Evolutionary conservation across 2,888 invertebrate genomes (phyloP), one percentile per base, ranked within the genome.

Genomic region (Eutolmus rufibarbis): DNA sequence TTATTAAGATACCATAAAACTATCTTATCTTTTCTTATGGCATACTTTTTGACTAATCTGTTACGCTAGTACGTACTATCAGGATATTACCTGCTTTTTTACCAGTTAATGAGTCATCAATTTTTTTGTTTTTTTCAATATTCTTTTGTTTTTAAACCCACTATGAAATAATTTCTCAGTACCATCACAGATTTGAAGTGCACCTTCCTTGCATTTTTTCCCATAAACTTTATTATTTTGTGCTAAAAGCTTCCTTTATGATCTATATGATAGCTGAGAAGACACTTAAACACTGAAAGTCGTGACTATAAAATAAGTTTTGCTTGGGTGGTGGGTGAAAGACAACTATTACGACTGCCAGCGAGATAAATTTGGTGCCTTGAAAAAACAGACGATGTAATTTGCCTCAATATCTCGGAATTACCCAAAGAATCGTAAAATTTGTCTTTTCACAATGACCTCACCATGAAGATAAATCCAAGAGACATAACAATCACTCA

Each of bases 401-500:
- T 79, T 79, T 23, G 16, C 28, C 19, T 79, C 51, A n/a, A 79
- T 46, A 28, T n/a, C 51, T 46, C 9, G 16, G 51, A 79, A 79
- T 79, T 51, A 79, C 31, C 66, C 51, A 46, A 51, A 51, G 31
- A 51, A 79, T 51, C 79, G 51, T 79, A 51, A 79, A 79, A 51
- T 79, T 79, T 31, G 79, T 79, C 79, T 79, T 28, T 23, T 79
- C 46, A 79, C 31, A 79, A 79, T 51, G 51, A 79, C 79, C 51
- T 79, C 51, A 23, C 51, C 79, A 78, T 28, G 14, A 28, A 46
- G 28, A 79, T 79, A 79, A 79, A 79, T 79, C 51, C 79, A 46
- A 31, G 51, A 78, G 43, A 78, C 40, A 40, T 79, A 79, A 79
- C 51, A 79, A 79, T 79, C 79, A 79, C 79, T 79, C 79, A 79